Conservation (phyloP, 2,888 invertebrate species). For the Temnothorax rugatulus region DNA sequence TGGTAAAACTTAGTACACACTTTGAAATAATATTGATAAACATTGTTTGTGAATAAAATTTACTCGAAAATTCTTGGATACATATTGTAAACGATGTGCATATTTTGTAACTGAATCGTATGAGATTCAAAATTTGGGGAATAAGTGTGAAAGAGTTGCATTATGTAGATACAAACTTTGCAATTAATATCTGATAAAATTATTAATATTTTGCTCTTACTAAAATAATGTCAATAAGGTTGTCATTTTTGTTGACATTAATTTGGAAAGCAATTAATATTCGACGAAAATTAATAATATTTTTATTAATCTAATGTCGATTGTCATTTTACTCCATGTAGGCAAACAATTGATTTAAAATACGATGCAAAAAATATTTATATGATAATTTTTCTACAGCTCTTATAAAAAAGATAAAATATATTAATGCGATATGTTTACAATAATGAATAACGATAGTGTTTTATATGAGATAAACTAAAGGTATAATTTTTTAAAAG, state of each 20-base stretch:
- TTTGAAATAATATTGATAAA: constrained; percentile 33
- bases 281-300: neutral
- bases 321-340: neutral
- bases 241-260: neutral
- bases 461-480: neutral
- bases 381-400: neutral
- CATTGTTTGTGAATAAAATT: constrained; percentile 49
- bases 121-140: neutral
- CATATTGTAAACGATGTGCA: neutral
- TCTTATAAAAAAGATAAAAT: neutral
- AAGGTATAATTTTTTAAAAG: neutral
- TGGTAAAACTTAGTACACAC: constrained; percentile 9
- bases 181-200: neutral
- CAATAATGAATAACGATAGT: neutral
- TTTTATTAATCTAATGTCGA: neutral
- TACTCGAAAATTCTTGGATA: neutral
- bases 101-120: neutral
- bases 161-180: neutral
- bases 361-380: neutral
- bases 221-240: neutral
- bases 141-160: neutral
- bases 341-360: neutral
- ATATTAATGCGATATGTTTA: neutral
- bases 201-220: neutral
- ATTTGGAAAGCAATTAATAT: no score